These are phyloP conservation scores for Corythoichthys intestinalis DNA, from an alignment of 2,113 vertebrate genomes.

Conservation along the genomic window DNA sequence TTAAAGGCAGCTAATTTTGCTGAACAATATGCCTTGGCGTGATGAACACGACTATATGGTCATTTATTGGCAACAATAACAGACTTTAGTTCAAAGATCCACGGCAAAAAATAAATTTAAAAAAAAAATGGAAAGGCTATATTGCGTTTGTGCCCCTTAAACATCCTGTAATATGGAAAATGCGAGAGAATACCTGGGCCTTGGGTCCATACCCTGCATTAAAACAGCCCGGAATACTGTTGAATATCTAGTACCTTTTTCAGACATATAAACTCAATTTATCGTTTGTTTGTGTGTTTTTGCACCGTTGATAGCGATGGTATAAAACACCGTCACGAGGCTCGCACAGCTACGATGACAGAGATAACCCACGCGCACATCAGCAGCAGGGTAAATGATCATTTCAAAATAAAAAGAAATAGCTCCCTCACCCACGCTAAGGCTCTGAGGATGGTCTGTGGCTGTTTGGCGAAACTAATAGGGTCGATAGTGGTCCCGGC, in stretches of 20 bases:
- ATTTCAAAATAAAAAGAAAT: background rate
- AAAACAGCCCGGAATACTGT: background rate
- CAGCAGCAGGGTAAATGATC: background rate
- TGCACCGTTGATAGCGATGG: conserved; percentile 21
- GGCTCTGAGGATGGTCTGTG: conserved; percentile 87
- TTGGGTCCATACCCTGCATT: conserved; percentile 45
- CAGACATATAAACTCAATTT: background rate
- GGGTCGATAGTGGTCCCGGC: conserved; percentile 83
- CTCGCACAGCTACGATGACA: conserved; percentile 43
- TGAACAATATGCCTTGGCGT: background rate
- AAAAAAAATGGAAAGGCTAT: background rate
- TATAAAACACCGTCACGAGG: conserved; percentile 46
- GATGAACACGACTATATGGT: background rate
- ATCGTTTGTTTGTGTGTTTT: conserved; percentile 19
- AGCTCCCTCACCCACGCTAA: conserved; percentile 83
- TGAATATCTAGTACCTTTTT: background rate
- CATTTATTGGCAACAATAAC: background rate
- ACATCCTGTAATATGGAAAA: conserved; percentile 31
- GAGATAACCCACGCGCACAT: conserved; percentile 11
- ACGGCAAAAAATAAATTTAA: background rate
- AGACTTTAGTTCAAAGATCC: background rate
- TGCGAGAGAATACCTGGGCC: conserved; percentile 36
- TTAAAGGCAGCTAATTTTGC: conserved; percentile 16
- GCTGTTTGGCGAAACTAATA: conserved; percentile 82
- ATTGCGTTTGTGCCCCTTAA: background rate